Conservation (phyloP, 2,888 invertebrate species). For the Aelia acuminata region DNA sequence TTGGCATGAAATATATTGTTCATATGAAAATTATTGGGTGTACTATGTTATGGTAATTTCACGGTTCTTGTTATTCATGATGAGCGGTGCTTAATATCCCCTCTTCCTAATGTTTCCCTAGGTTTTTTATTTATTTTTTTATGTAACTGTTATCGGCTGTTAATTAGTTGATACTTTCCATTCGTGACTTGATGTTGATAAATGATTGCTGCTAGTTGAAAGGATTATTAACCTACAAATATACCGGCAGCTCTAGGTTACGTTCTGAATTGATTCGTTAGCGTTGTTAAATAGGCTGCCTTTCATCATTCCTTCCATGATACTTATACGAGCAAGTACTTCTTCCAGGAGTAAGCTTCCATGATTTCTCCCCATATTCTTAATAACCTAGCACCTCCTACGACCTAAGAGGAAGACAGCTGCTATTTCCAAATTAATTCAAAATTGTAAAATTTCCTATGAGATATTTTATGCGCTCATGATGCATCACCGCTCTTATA, state of each 20-base stretch:
- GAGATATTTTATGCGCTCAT: too few species aligned
- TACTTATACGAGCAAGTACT: not conserved
- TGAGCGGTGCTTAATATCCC: too few species aligned
- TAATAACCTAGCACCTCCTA: too few species aligned
- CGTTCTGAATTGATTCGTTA: not conserved
- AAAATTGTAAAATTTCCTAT: too few species aligned
- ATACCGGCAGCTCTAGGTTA: not conserved
- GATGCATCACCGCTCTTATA: too few species aligned
- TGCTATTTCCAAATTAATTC: too few species aligned
- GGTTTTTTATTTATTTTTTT: not conserved
- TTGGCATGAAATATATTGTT: too few species aligned
- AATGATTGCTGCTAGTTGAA: not conserved
- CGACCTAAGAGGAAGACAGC: too few species aligned
- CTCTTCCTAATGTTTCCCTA: not conserved
- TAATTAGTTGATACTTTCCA: slow-evolving; percentile 22
- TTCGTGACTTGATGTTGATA: not conserved
- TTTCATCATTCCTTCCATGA: not conserved
- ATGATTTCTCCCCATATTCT: not conserved
- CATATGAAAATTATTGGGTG: too few species aligned
- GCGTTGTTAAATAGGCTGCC: not conserved
- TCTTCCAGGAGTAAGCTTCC: not conserved
- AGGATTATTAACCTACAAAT: not conserved
- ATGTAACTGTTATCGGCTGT: not conserved
- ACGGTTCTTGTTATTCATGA: too few species aligned
- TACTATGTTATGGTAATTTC: too few species aligned